Evolutionary conservation across 2,888 invertebrate genomes (phyloP).

Genomic region (Peribatodes rhomboidaria): DNA sequence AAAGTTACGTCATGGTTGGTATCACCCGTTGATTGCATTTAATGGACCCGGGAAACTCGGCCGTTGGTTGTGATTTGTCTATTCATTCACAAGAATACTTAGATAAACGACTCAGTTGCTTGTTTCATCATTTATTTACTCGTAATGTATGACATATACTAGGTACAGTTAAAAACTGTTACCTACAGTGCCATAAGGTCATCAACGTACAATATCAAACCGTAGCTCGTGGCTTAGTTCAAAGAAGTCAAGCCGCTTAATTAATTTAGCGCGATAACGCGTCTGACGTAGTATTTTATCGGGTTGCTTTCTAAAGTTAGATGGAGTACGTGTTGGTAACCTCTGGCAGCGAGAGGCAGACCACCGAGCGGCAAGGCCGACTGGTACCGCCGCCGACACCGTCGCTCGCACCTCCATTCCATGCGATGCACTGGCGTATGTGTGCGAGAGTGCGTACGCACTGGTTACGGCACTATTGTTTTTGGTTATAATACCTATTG

Average conservation of each 20-base stretch:
- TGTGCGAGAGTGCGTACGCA: conserved; percentile 34
- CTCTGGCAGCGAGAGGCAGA: conserved; percentile 82
- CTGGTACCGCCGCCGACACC: conserved; percentile 56
- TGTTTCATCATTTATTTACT: not conserved
- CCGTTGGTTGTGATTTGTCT: conserved; percentile 43
- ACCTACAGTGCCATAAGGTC: conserved; percentile 5
- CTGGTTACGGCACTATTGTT: conserved; percentile 1
- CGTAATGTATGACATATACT: not conserved
- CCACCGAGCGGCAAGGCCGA: conserved; percentile 80
- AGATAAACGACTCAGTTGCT: conserved; percentile 11
- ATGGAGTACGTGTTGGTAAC: conserved; percentile 83
- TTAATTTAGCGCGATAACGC: conserved; percentile 60
- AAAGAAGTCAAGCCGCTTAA: conserved; percentile 33
- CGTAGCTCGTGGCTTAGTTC: conserved; percentile 24
- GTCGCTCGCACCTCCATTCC: conserved; percentile 29
- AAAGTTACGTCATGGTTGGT: conserved; percentile 46
- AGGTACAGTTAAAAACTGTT: not conserved
- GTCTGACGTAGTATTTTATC: conserved; percentile 51
- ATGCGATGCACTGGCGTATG: conserved; percentile 26
- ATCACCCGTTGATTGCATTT: conserved; percentile 45
- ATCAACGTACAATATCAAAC: not conserved
- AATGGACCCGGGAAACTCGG: conserved; percentile 47
- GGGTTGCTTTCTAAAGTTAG: conserved; percentile 84
- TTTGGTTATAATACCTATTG: not conserved
- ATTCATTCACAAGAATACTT: conserved; percentile 30